These are phyloP conservation scores for Threskiornis aethiopicus DNA, from an alignment of 2,797 vertebrate genomes.

Conservation along the genomic window DNA sequence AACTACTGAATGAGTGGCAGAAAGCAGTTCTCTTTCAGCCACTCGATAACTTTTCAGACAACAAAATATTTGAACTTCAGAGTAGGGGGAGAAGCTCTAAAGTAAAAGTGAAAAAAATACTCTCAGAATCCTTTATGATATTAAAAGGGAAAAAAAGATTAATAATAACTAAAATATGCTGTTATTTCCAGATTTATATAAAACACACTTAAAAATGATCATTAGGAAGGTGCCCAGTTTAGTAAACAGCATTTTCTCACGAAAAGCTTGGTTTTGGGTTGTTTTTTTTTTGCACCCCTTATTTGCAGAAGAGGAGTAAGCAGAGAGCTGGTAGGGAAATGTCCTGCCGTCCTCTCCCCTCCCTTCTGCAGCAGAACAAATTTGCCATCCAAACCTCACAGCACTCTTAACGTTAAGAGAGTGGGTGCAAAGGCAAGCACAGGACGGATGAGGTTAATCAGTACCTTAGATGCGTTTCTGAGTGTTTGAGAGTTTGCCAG, in stretches of 20 bases:
- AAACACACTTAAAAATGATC: not conserved
- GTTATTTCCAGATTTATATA: not conserved
- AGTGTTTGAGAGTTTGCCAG: not conserved
- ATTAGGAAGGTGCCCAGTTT: not conserved
- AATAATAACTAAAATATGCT: not conserved
- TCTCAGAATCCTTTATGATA: not conserved
- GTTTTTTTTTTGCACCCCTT: not conserved
- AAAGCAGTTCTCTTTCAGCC: not conserved
- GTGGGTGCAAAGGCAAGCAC: not conserved
- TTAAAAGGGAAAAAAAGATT: not conserved
- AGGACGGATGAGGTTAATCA: not conserved
- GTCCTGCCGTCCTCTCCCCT: not conserved
- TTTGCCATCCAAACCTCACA: not conserved
- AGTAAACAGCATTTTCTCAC: not conserved
- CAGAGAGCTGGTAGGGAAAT: not conserved
- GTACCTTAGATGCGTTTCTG: not conserved
- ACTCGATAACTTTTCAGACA: not conserved
- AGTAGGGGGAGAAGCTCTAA: not conserved
- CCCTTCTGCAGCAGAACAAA: not conserved
- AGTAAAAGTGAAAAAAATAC: not conserved
- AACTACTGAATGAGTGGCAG: not conserved
- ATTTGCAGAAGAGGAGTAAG: not conserved
- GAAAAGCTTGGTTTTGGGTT: accelerated
- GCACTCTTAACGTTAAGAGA: accelerated
- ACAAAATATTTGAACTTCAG: not conserved